A percentile compares a stretch with the other conserved stretches of the same genome.
Evolutionary conservation across 2,888 invertebrate genomes (phyloP).

Genomic region (Drosophila acutilabella): DNA sequence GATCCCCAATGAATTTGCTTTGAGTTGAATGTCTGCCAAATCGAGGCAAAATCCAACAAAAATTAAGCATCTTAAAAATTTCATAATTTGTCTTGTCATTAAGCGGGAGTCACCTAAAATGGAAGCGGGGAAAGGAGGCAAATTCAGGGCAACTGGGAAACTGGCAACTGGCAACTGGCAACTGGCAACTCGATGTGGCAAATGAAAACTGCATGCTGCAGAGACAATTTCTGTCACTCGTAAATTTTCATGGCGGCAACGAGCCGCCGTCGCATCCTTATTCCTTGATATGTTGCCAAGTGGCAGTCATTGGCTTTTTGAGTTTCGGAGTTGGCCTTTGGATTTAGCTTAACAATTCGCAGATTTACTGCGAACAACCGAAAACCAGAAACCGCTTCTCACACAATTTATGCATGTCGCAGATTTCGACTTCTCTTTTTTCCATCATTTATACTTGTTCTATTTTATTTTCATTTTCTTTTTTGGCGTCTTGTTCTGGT

Average conservation of each 20-base stretch:
- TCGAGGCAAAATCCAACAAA: constrained; percentile 35
- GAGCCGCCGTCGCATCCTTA: constrained; percentile 73
- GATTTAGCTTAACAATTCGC: constrained; percentile 68
- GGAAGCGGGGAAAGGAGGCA: background rate
- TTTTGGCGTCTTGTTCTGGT: constrained; percentile 12
- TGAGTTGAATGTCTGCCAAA: constrained; percentile 53
- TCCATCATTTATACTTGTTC: background rate
- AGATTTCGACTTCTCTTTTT: constrained; percentile 46
- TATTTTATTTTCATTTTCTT: background rate
- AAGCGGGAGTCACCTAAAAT: constrained; percentile 41
- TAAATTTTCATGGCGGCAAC: constrained; percentile 77
- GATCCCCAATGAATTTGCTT: background rate
- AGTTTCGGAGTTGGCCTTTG: constrained; percentile 54
- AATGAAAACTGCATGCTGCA: constrained; percentile 36
- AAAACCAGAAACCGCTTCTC: constrained; percentile 55
- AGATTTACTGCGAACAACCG: constrained; percentile 65
- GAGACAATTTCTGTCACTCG: constrained; percentile 74
- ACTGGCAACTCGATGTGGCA: too few relatives aligned
- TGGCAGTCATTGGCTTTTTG: constrained; percentile 71
- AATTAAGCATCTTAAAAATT: constrained; percentile 72
- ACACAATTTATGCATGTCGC: constrained; percentile 69
- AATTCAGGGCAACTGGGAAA: too few relatives aligned
- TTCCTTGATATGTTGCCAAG: constrained; percentile 72
- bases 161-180: constrained; percentile 41
- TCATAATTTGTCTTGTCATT: constrained; percentile 78